A percentile compares a stretch with the other conserved stretches of the same genome.
These are phyloP conservation scores for Labeo calbasu DNA, from an alignment of 2,797 vertebrate species.

Conservation along the genomic window DNA sequence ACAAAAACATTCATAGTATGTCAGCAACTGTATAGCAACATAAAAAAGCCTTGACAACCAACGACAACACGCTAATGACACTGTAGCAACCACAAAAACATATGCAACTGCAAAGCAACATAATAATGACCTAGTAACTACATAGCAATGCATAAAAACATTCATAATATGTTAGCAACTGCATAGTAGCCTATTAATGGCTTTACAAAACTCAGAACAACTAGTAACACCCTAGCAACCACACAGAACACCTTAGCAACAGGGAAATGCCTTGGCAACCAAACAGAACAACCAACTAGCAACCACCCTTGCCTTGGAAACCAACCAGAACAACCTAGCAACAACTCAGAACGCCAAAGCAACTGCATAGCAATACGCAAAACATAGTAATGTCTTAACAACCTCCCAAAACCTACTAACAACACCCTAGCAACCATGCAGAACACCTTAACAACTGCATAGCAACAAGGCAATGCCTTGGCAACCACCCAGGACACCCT, in stretches of 20 bases:
- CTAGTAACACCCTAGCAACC: not conserved
- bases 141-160: too few relatives aligned
- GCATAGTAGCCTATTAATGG: not conserved
- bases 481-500: too few relatives aligned
- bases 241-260: not conserved
- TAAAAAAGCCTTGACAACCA: too few relatives aligned
- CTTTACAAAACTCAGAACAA: not conserved
- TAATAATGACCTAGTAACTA: too few relatives aligned
- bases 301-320: too few relatives aligned
- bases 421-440: not conserved
- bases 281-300: not conserved
- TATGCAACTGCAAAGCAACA: too few relatives aligned
- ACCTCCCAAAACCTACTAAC: not conserved
- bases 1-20: too few relatives aligned
- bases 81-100: too few relatives aligned
- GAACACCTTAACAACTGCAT: not conserved
- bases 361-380: too few relatives aligned
- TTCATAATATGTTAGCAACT: not conserved
- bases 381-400: not conserved
- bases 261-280: not conserved
- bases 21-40: not conserved
- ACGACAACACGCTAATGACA: too few relatives aligned
- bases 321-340: too few relatives aligned
- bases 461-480: not conserved
- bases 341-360: too few relatives aligned